Evolutionary conservation across 2,888 invertebrate genomes (phyloP), one percentile per base, ranked within the genome.

Genomic region (Taphrorychus bicolor): DNA sequence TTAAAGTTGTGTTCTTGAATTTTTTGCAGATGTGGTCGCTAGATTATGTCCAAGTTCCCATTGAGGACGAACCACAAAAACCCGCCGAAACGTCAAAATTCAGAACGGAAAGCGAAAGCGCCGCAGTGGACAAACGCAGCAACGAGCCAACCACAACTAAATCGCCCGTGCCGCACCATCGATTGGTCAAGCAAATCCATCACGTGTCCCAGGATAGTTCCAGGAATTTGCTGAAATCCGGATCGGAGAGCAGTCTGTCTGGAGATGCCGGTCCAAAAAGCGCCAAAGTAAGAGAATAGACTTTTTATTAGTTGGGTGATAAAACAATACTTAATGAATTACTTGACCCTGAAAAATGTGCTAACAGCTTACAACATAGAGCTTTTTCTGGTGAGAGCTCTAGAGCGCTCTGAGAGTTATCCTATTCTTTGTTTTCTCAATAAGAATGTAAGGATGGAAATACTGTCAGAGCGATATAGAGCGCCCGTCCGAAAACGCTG

Each of bases 11-110:
- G n/a, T n/a, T n/a, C n/a, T n/a, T n/a, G n/a, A 32, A 32, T 32
- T 32, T 32, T 19, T 16, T 11, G 5, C 79, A 95, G 94, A 97
- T 98, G 97, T 98, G 97, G 97, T 95, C 96, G 7, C 88, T 97
- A 78, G 96, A 97, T 81, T 96, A 96, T 80, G 90, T 95, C 52
- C 94, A 95, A 85, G 91, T 93, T 53, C 92, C 92, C 40, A 86
- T 87, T 70, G 88, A 89, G 66, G 86, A 87, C 66, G 73, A 78
- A 76, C 24, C 75, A 72, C 60, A 57, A 40, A 32, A 45, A n/a
- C 2, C 14, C 16, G 22, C 40, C 18, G 2, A 81, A 80, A 81
- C 57, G 81, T 0, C 71, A 21, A 72, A 74, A 62, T 60, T 66
- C 60, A 71, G 54, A 65, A 23, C 58, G 40, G 32, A 64, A 32